Evolutionary conservation across 2,113 vertebrate genomes (phyloP).

Genomic region (Pituophis catenifer): DNA sequence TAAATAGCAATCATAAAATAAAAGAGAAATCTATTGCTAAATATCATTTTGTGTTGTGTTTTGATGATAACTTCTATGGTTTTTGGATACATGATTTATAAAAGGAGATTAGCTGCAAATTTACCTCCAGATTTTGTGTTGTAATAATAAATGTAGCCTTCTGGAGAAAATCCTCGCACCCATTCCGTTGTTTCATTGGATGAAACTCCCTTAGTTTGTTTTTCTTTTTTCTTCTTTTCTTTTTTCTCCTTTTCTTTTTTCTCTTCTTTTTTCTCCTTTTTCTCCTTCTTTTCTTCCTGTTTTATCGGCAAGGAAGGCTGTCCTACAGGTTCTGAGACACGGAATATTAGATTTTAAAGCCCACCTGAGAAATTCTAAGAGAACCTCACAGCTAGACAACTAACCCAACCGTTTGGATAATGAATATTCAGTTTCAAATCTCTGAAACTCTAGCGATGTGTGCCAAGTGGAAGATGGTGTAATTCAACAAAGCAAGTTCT

Average conservation of each 20-base stretch:
- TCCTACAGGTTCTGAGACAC: conserved; percentile 54
- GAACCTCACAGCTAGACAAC: neutral
- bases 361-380: neutral
- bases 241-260: conserved; percentile 57
- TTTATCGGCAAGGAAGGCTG: conserved; percentile 55
- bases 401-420: neutral
- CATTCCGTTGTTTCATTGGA: conserved; percentile 58
- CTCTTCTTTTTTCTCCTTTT: conserved; percentile 13
- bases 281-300: conserved; percentile 39
- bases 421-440: neutral
- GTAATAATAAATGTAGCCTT: conserved; percentile 78
- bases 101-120: conserved; percentile 5
- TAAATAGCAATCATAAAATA: neutral
- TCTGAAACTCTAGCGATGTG: neutral
- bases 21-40: neutral
- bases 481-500: neutral
- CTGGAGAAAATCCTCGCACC: conserved; percentile 72
- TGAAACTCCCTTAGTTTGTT: conserved; percentile 47
- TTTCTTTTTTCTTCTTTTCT: conserved; percentile 65
- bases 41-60: neutral
- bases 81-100: neutral
- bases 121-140: conserved; percentile 77
- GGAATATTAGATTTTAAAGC: neutral
- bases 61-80: neutral
- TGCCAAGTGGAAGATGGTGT: neutral